Conservation (phyloP, 2,888 invertebrate species). For the Himalopsyche kuldschensis region DNA sequence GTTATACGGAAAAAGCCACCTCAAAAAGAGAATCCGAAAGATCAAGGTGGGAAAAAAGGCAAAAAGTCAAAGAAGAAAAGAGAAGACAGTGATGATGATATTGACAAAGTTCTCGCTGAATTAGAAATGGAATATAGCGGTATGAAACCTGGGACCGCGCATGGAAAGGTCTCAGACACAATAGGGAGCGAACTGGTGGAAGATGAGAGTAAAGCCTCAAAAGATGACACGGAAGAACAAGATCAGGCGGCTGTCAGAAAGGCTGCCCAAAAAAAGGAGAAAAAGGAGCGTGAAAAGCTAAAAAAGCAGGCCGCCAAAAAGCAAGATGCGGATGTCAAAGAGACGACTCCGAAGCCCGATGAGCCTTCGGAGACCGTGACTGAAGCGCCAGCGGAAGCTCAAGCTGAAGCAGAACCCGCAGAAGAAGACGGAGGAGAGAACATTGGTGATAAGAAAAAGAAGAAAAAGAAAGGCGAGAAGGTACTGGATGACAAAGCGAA, state of each 20-base stretch:
- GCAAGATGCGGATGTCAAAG: conserved; percentile 45
- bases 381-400: conserved; percentile 44
- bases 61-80: conserved; percentile 74
- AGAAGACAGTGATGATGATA: conserved; percentile 77
- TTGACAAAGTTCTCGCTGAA: conserved; percentile 83
- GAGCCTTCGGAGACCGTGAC: conserved; percentile 43
- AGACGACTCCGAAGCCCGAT: conserved; percentile 39
- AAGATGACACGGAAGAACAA: conserved; percentile 52
- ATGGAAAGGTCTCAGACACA: conserved; percentile 44
- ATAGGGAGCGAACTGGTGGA: conserved; percentile 47
- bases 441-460: conserved; percentile 48
- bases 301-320: conserved; percentile 73
- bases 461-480: conserved; percentile 55
- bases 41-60: conserved; percentile 66
- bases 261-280: conserved; percentile 87
- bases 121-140: conserved; percentile 79
- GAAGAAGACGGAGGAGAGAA: conserved; percentile 44
- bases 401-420: conserved; percentile 49
- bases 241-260: conserved; percentile 70
- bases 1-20: conserved; percentile 51
- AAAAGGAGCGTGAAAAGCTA: conserved; percentile 78
- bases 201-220: conserved; percentile 48
- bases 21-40: conserved; percentile 50
- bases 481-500: conserved; percentile 60
- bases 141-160: conserved; percentile 27